phyloP scores from a whole-genome alignment of 1,140 invertebrate genomes.

The Achroia grisella region DNA sequence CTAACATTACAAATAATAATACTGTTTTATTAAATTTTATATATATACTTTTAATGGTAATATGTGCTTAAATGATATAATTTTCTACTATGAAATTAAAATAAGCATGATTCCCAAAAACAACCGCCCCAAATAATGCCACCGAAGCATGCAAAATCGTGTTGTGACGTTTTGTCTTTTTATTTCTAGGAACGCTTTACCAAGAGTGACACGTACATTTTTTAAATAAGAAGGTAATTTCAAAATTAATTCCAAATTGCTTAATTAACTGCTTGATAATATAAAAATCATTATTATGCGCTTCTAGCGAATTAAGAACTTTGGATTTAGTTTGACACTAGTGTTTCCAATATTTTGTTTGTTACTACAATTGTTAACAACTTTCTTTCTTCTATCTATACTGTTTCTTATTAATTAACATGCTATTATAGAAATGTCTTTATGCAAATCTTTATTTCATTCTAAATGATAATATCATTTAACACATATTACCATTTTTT shows the following conservation, averaged over 20 bases:
- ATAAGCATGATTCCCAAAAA: constrained; percentile 5
- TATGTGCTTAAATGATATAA: constrained; percentile 20
- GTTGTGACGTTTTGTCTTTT: constrained; percentile 61
- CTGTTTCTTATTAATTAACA: too few species aligned
- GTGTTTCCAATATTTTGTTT: too few species aligned
- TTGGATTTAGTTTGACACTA: neutral
- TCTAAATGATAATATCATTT: constrained; percentile 12
- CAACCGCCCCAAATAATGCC: constrained; percentile 9
- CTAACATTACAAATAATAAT: neutral
- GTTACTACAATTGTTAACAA: too few species aligned
- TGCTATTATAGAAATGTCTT: too few species aligned
- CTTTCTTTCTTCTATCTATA: too few species aligned
- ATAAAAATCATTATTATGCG: neutral
- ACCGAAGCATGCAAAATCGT: constrained; percentile 37
- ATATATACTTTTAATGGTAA: constrained; percentile 12
- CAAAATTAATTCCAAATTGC: constrained; percentile 28
- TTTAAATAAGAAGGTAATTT: constrained; percentile 68
- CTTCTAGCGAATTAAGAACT: neutral
- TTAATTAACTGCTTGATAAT: constrained; percentile 5
- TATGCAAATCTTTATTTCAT: too few species aligned
- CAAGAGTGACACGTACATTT: constrained; percentile 81
- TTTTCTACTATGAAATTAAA: neutral
- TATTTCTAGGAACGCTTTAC: constrained; percentile 65
- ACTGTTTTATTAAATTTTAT: neutral
- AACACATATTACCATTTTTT: constrained; percentile 26